These are phyloP conservation scores for Bothrops jararaca DNA, from an alignment of 2,113 vertebrate species.

Conservation along the genomic window DNA sequence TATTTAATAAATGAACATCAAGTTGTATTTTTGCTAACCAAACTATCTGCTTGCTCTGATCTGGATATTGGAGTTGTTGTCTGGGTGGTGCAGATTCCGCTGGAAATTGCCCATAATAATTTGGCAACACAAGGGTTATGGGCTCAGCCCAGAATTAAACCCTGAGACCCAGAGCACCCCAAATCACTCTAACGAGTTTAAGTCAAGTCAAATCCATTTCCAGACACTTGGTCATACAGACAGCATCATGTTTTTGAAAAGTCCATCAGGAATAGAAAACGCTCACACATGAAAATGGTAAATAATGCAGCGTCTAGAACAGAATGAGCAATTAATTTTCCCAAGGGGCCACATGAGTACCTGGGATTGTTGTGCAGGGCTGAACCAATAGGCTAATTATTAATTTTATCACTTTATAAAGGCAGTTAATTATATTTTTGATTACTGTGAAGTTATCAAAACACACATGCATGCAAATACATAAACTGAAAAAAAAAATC, in stretches of 20 bases:
- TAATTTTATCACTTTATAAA: not conserved
- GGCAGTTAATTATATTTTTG: not conserved
- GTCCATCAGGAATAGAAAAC: not conserved
- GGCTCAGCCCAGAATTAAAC: not conserved
- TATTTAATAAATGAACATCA: not conserved
- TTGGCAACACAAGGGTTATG: not conserved
- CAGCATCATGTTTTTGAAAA: not conserved
- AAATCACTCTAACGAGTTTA: not conserved
- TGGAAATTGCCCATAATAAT: not conserved
- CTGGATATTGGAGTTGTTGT: not conserved
- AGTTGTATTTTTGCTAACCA: not conserved
- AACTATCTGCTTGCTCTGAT: not conserved
- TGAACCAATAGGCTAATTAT: not conserved
- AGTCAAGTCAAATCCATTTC: not conserved
- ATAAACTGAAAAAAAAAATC: not conserved
- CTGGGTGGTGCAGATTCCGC: not conserved
- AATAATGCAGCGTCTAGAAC: not conserved
- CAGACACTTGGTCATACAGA: not conserved
- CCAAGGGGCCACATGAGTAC: not conserved
- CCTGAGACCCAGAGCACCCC: not conserved
- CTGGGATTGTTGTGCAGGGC: not conserved
- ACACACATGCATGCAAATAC: not conserved
- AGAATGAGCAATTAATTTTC: not conserved
- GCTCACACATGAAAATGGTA: not conserved
- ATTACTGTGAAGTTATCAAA: not conserved